phyloP scores from a whole-genome alignment of 1,140 invertebrate species.

The Phortica variegata region DNA sequence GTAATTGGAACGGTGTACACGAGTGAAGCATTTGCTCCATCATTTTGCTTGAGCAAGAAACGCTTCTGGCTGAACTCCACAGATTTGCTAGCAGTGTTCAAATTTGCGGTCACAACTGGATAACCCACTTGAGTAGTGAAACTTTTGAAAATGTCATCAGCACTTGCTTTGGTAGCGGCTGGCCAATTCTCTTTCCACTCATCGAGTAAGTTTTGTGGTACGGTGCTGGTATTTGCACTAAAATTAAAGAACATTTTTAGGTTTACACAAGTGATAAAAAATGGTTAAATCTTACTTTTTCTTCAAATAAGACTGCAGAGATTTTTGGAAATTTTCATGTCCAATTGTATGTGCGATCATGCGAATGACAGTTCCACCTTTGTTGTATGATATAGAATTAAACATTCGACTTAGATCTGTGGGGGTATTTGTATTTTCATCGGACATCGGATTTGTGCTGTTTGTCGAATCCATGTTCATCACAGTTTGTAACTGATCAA shows the following conservation, averaged over 20 bases:
- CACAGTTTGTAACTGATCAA: slow-evolving; percentile 66
- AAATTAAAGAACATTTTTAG: background rate
- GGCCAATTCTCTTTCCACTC: slow-evolving; percentile 60
- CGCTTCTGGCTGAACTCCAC: slow-evolving; percentile 58
- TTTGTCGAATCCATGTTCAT: slow-evolving; percentile 66
- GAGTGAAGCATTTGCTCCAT: slow-evolving; percentile 20
- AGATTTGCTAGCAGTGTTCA: slow-evolving; percentile 13
- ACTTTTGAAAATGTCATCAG: slow-evolving; percentile 62
- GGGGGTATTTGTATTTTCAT: slow-evolving; percentile 58
- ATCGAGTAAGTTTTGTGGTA: slow-evolving; percentile 62
- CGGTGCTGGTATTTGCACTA: slow-evolving; percentile 59
- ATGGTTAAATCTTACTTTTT: slow-evolving; percentile 53
- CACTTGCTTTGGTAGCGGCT: slow-evolving; percentile 5
- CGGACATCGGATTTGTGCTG: slow-evolving; percentile 65
- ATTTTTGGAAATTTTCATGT: slow-evolving; percentile 62
- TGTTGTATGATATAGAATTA: slow-evolving; percentile 64
- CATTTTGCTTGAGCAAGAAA: slow-evolving; percentile 59
- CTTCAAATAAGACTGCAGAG: slow-evolving; percentile 62
- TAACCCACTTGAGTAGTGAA: slow-evolving; percentile 77
- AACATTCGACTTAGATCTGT: slow-evolving; percentile 62
- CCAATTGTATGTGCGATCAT: slow-evolving; percentile 78
- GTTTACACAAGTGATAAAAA: background rate
- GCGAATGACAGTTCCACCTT: slow-evolving; percentile 69
- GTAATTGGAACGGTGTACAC: slow-evolving; percentile 67
- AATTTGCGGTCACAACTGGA: slow-evolving; percentile 65